phyloP scores from a whole-genome alignment of 2,888 invertebrate genomes.

The Magallana nippona region DNA sequence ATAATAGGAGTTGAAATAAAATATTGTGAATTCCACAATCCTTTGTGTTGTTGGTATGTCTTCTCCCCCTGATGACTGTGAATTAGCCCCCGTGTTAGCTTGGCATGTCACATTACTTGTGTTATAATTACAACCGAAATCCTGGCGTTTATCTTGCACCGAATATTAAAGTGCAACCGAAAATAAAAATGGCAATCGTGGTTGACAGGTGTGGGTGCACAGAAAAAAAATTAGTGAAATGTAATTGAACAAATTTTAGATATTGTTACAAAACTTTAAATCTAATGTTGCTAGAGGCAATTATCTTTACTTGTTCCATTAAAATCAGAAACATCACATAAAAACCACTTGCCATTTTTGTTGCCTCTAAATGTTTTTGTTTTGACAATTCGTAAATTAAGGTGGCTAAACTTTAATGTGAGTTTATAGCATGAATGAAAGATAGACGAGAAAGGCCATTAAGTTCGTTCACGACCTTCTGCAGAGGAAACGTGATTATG shows the following conservation, averaged over 20 bases:
- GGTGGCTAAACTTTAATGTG: too few species aligned
- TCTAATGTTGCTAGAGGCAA: too few species aligned
- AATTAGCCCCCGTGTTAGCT: not conserved
- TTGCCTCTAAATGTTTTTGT: too few species aligned
- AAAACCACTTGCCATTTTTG: too few species aligned
- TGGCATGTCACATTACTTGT: not conserved
- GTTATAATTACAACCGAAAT: slow-evolving; percentile 8
- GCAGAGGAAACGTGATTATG: not conserved
- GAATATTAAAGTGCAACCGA: not conserved
- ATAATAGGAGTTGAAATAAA: not conserved
- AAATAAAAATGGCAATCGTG: not conserved
- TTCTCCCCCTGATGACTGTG: not conserved
- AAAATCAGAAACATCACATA: too few species aligned
- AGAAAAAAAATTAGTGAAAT: too few species aligned
- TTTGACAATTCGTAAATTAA: too few species aligned
- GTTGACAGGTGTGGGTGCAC: not conserved
- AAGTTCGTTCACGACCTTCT: not conserved
- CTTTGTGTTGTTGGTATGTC: not conserved
- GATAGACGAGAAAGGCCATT: too few species aligned
- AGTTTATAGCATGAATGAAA: too few species aligned
- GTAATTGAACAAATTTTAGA: too few species aligned
- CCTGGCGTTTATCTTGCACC: not conserved
- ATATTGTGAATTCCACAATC: not conserved
- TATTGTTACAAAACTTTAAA: too few species aligned
- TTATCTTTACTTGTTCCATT: too few species aligned